phyloP scores from a whole-genome alignment of 1,140 invertebrate genomes.

The Drosophila albomicans region DNA sequence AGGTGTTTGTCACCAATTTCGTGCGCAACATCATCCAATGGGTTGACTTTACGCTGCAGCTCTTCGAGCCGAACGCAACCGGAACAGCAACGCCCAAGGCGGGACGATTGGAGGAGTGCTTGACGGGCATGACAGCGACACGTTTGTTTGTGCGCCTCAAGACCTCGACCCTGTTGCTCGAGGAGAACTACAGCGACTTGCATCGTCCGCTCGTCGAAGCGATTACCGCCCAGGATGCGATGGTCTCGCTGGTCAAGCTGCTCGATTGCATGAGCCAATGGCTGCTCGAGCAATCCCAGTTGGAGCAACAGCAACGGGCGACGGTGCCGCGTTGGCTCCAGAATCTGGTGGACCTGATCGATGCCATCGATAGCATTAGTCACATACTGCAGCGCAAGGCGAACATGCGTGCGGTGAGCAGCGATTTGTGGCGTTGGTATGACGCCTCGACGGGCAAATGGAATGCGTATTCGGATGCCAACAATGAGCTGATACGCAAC shows the following conservation, averaged over 20 bases:
- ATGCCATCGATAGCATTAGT: conserved; percentile 93
- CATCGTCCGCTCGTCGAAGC: conserved; percentile 70
- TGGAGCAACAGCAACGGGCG: neutral
- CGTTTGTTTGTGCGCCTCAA: conserved; percentile 90
- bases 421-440: conserved; percentile 94
- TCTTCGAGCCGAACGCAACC: conserved; percentile 50
- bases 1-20: conserved; percentile 88
- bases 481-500: conserved; percentile 93
- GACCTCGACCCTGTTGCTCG: conserved; percentile 91
- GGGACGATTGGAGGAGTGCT: conserved; percentile 52
- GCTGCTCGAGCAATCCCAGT: conserved; percentile 61
- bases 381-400: conserved; percentile 90
- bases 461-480: conserved; percentile 90
- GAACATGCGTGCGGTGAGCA: conserved; percentile 89
- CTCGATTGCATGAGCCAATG: conserved; percentile 72
- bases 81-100: conserved; percentile 68
- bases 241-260: conserved; percentile 68
- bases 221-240: conserved; percentile 68
- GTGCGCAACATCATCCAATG: conserved; percentile 86
- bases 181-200: conserved; percentile 90
- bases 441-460: conserved; percentile 93
- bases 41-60: conserved; percentile 71
- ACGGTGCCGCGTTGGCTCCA: conserved; percentile 92
- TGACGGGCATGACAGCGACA: conserved; percentile 86
- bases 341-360: conserved; percentile 91